A percentile compares a stretch with the other conserved stretches of the same genome.
Conservation (phyloP, 2,888 invertebrate genomes). For the Selenia dentaria region DNA sequence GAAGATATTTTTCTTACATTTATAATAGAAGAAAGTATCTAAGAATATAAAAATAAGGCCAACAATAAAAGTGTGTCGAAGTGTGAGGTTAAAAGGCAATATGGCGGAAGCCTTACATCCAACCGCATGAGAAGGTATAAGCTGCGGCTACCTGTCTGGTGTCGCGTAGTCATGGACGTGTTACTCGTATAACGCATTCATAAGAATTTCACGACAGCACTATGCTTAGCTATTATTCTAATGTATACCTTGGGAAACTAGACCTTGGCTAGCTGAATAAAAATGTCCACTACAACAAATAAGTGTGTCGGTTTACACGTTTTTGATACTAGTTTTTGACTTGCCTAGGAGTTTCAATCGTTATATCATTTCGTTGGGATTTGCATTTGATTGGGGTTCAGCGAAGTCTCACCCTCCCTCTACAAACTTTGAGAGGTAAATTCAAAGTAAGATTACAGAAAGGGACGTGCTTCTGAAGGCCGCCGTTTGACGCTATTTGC, state of each 20-base stretch:
- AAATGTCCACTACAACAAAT: background rate
- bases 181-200: conserved; percentile 3
- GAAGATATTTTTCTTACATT: no score
- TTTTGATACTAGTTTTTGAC: background rate
- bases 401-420: conserved; percentile 16
- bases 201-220: background rate
- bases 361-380: conserved; percentile 12
- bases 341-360: conserved; percentile 14
- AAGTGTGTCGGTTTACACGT: no score
- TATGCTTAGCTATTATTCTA: background rate
- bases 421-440: conserved; percentile 23
- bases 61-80: no score
- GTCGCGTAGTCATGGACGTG: conserved; percentile 6
- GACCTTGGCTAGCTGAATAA: background rate
- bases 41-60: no score
- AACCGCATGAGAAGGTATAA: conserved; percentile 18
- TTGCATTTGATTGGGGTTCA: conserved; percentile 28
- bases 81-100: conserved; percentile 15
- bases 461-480: conserved; percentile 23
- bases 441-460: conserved; percentile 26
- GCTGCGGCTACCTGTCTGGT: conserved; percentile 16
- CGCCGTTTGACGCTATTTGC: conserved; percentile 22
- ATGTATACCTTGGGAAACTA: background rate
- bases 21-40: no score
- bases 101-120: conserved; percentile 24